Evolutionary conservation across 2,888 invertebrate genomes (phyloP), one percentile per base, ranked within the genome.

Genomic region (Erynnis tages): DNA sequence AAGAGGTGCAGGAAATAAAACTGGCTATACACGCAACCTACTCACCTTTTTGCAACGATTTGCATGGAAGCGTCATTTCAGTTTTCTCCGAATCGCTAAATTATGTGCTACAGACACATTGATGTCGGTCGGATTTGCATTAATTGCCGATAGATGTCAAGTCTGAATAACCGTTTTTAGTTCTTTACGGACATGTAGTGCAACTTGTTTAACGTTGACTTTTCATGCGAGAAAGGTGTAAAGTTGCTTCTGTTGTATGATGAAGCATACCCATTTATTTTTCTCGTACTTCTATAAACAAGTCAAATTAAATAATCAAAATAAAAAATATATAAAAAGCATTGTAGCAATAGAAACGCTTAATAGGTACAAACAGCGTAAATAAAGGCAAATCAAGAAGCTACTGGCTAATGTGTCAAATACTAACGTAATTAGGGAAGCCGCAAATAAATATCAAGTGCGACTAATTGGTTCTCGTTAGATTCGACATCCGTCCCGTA

Each of bases 401-500:
- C 11, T 35, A 21, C 34, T 19, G 29, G 19, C 48, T 66, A 69
- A 67, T 73, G 78, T 76, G 77, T 76, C 70, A 69, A 76, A 68
- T 65, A 71, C 68, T 71, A 38, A 45, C 77, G 81, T 82, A 78
- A 82, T 82, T 75, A 76, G 77, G 79, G 73, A 73, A 76, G 79
- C 84, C 82, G 81, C 86, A 84, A 84, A 87, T 87, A 88, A 87
- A 87, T 87, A 87, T 85, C 71, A 71, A 73, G 73, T 67, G 69
- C 76, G 82, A 87, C 87, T 87, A 88, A 88, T 88, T 86, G 85
- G 86, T 83, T 81, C 79, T 81, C 80, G 82, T 78, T 79, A 82
- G 82, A 80, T 78, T 82, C 81, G 82, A 82, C 84, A 79, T 79
- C 71, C 78, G 78, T 76, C 76, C 44, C 80, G 77, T 76, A 64